Percentiles rank a stretch among this genome's conserved stretches.
These are phyloP conservation scores for Hypomecis atomaria DNA, from an alignment of 2,888 invertebrate genomes.

Conservation along the genomic window DNA sequence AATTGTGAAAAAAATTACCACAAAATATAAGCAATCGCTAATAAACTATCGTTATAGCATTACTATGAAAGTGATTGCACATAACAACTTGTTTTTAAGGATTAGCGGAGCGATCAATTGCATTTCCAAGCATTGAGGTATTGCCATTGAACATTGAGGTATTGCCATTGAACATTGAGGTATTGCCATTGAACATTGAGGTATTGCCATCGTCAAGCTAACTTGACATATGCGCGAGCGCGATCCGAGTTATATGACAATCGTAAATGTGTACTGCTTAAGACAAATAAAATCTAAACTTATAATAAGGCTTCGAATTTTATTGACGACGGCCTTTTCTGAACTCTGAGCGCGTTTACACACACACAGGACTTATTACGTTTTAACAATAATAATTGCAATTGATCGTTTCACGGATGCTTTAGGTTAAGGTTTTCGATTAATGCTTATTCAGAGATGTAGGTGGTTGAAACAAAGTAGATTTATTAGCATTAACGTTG, in stretches of 20 bases:
- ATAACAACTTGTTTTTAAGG: slow-evolving; percentile 44
- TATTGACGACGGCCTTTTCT: too few species aligned
- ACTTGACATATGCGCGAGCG: too few species aligned
- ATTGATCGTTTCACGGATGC: not conserved
- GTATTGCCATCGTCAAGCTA: too few species aligned
- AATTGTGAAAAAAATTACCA: slow-evolving; percentile 27
- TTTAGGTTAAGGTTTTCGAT: slow-evolving; percentile 51
- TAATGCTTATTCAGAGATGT: slow-evolving; percentile 61
- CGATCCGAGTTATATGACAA: too few species aligned
- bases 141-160: not conserved
- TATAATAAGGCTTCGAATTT: too few species aligned
- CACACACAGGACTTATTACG: too few species aligned
- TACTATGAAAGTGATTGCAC: slow-evolving; percentile 30
- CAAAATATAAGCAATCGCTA: not conserved
- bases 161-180: not conserved
- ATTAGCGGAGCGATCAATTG: slow-evolving; percentile 31
- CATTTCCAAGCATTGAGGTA: not conserved
- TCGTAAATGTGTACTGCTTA: too few species aligned
- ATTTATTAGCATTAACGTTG: slow-evolving; percentile 50
- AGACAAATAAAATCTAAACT: too few species aligned
- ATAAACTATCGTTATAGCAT: not conserved
- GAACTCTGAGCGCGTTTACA: too few species aligned
- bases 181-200: too few species aligned
- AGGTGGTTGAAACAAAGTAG: slow-evolving; percentile 53
- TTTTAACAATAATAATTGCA: not conserved